Conservation (phyloP, 2,888 invertebrate genomes). For the Lamellibrachia satsuma region DNA sequence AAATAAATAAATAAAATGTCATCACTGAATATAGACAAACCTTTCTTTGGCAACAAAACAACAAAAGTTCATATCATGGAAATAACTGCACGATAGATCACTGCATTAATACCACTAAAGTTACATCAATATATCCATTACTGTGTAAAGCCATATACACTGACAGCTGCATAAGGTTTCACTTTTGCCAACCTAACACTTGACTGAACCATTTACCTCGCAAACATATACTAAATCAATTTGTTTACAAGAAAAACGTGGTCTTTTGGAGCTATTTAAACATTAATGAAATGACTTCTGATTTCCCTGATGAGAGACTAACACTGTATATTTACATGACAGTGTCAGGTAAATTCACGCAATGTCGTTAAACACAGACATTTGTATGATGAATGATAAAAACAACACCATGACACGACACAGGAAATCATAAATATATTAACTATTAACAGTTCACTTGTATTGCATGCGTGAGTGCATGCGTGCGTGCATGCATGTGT, state of each 20-base stretch:
- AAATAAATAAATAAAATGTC: too few species aligned
- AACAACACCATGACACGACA: too few species aligned
- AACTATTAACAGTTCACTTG: too few species aligned
- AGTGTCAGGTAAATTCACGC: neutral
- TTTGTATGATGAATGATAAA: too few species aligned
- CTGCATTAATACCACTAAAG: neutral
- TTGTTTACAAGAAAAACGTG: neutral
- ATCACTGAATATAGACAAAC: too few species aligned
- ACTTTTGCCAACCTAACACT: neutral
- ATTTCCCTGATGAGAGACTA: neutral
- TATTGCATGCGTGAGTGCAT: too few species aligned
- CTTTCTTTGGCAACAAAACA: too few species aligned
- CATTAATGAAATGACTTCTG: neutral
- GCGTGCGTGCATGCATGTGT: too few species aligned
- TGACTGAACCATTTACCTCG: neutral
- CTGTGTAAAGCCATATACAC: neutral
- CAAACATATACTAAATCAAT: neutral
- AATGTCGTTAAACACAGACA: neutral
- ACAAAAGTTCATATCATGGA: too few species aligned
- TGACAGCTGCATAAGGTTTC: neutral
- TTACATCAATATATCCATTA: conserved; percentile 38
- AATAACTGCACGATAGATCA: neutral
- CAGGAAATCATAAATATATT: too few species aligned
- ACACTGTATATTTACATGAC: neutral
- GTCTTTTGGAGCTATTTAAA: neutral